Base-by-base conservation (phyloP, 1,140 invertebrate species). In the Phortica variegata region DNA sequence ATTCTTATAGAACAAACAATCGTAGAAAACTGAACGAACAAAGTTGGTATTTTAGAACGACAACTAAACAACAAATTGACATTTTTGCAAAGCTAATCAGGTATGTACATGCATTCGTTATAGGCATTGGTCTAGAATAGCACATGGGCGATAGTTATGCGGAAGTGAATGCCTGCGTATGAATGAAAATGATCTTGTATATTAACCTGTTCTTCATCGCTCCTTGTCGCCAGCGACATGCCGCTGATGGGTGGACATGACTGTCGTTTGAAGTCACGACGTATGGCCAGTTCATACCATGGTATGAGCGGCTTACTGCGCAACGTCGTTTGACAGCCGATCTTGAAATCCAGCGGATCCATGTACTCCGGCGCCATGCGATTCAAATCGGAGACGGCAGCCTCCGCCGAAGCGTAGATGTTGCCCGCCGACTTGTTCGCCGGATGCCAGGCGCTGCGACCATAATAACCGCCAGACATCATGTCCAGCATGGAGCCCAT, bases 201-300 rank as follows among this genome's bases (percentile, higher is more conserved):
- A 26, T 58, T 65, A 58, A 58, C 61, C 61, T 61, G 54, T 9
- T 63, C 58, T n/a, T 65, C 52, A 2, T 16, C 18, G 15, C 3
- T 3, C 4, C 36, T 17, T 41, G 43, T 33, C 5, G 49, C 16
- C 46, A 31, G 15, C 23, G 17, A 47, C 0, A 42, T 55, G 7
- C 54, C 45, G 13, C 65, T 71, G 0, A 76, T 66, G 3, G 73
- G 69, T 32, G 87, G 87, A 65, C 86, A 88, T 61, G 85, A 87
- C 49, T 86, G 81, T 37, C 87, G 84, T 48, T 87, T 80, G 3
- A 62, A 61, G 38, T 76, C 74, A 46, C 85, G 83, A 50, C 83
- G 84, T 10, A 89, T 90, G 15, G 89, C 89, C 39, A 91, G 73
- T 76, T 91, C 89, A 86, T 88, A 91, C 89, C 89, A 91, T 0